Evolutionary conservation across 2,888 invertebrate species (phyloP).

Genomic region (Sialis lutaria): DNA sequence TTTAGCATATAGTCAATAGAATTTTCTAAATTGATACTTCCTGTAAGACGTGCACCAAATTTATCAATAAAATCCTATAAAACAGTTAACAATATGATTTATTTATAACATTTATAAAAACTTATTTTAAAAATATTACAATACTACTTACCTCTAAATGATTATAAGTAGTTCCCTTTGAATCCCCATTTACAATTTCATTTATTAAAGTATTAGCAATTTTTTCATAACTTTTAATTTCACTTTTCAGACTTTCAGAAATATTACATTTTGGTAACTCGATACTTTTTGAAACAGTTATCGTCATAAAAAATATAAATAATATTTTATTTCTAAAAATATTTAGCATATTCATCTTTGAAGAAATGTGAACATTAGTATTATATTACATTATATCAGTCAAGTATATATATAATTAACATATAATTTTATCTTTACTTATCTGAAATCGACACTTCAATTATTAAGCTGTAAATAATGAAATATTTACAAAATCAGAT

Average conservation of each 20-base stretch:
- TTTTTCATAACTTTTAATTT: constrained; percentile 13
- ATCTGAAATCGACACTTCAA: no score
- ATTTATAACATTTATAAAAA: background rate
- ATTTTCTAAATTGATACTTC: constrained; percentile 31
- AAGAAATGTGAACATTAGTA: no score
- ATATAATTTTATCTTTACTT: no score
- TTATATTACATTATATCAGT: no score
- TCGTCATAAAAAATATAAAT: no score
- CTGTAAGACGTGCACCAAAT: constrained; percentile 32
- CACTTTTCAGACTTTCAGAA: background rate
- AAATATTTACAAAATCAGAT: no score
- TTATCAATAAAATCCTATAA: constrained; percentile 24
- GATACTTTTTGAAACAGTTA: no score
- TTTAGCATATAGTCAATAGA: constrained; percentile 35
- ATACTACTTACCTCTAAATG: constrained; percentile 19
- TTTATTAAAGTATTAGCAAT: constrained; percentile 18
- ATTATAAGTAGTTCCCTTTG: constrained; percentile 18
- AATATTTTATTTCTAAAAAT: no score
- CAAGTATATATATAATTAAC: no score
- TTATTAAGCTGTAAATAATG: no score
- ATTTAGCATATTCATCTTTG: no score
- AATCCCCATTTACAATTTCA: constrained; percentile 15
- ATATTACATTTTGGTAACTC: background rate
- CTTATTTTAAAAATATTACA: background rate
- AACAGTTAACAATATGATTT: background rate